Conservation (phyloP, 2,113 vertebrate genomes). For the Erpornis zantholeuca region DNA sequence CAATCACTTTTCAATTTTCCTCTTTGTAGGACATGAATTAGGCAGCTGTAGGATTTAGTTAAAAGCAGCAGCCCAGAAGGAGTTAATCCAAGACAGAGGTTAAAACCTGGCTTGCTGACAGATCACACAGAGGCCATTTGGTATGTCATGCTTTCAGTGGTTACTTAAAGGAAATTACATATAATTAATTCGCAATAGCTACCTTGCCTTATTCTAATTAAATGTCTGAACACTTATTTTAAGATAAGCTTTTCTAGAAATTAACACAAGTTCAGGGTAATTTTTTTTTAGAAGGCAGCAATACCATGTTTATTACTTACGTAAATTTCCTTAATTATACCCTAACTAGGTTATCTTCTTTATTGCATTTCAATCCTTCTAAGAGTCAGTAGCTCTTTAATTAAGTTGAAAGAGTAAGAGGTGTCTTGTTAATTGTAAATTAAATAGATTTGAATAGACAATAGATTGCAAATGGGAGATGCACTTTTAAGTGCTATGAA, state of each 20-base stretch:
- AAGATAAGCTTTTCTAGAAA: slow-evolving; percentile 31
- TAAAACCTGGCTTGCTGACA: slow-evolving; percentile 19
- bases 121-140: neutral
- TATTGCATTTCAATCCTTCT: slow-evolving; percentile 72
- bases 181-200: slow-evolving; percentile 53
- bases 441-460: slow-evolving; percentile 74
- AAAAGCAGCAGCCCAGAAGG: neutral
- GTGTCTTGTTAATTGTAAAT: slow-evolving; percentile 76
- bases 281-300: slow-evolving; percentile 45
- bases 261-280: slow-evolving; percentile 33
- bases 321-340: slow-evolving; percentile 75
- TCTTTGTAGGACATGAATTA: neutral
- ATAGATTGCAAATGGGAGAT: slow-evolving; percentile 69
- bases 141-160: slow-evolving; percentile 5
- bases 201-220: slow-evolving; percentile 67
- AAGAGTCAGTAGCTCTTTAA: slow-evolving; percentile 73
- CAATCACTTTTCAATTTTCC: neutral
- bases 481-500: slow-evolving; percentile 54
- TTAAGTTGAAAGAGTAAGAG: slow-evolving; percentile 73
- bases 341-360: slow-evolving; percentile 74
- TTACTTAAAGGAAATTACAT: slow-evolving; percentile 59
- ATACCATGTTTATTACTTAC: slow-evolving; percentile 73
- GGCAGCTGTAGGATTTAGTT: neutral
- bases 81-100: neutral
- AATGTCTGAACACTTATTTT: slow-evolving; percentile 52